Evolutionary conservation across 1,140 invertebrate genomes (phyloP).

Genomic region (Teleopsis dalmanni): DNA sequence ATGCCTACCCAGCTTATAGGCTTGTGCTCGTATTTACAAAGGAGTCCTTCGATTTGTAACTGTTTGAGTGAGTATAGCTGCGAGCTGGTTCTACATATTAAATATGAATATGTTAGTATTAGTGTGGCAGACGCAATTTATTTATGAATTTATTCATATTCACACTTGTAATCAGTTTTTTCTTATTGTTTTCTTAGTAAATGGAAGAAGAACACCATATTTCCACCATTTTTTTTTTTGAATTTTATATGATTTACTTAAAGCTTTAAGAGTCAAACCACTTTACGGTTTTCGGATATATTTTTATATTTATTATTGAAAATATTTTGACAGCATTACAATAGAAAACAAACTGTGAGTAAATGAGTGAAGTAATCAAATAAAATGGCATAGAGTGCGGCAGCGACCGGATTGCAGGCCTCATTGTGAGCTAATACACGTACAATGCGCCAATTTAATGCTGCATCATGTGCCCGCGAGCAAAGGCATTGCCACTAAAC

Average conservation of each 20-base stretch:
- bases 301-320: conserved; percentile 20
- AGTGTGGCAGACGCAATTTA: conserved; percentile 29
- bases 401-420: too few species aligned
- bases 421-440: too few species aligned
- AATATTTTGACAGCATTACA: conserved; percentile 40
- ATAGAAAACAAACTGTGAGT: conserved; percentile 29
- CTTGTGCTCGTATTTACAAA: not conserved
- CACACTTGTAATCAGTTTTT: conserved; percentile 19
- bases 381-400: conserved; percentile 25
- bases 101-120: not conserved
- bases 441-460: conserved; percentile 45
- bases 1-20: too few species aligned
- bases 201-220: not conserved
- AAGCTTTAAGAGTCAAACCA: not conserved
- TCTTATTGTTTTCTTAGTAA: not conserved
- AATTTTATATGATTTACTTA: too few species aligned
- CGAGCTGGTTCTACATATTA: not conserved
- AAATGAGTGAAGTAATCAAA: conserved; percentile 29
- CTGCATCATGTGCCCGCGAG: conserved; percentile 41
- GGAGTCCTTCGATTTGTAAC: not conserved
- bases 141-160: conserved; percentile 43
- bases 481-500: conserved; percentile 9
- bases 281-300: not conserved
- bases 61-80: not conserved
- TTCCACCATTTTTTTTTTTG: too few species aligned